Conservation (phyloP, 2,888 invertebrate species). For the Aporophyla nigra region DNA sequence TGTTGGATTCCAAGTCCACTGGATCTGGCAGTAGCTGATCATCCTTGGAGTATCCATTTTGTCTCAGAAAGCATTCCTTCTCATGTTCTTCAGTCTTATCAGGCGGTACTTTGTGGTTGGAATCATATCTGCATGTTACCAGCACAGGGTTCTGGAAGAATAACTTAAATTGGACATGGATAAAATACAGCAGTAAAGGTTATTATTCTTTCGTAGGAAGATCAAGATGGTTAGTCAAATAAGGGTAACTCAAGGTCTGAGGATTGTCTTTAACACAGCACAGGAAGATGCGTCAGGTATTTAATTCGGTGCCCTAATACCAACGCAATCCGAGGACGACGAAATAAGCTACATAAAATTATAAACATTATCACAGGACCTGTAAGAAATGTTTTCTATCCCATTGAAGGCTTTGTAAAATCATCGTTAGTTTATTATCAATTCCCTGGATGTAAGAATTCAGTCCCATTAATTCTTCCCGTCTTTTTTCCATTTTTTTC, state of each 20-base stretch:
- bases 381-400: conserved; percentile 77
- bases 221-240: background rate
- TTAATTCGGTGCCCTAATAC: background rate
- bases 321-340: background rate
- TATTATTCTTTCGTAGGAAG: background rate
- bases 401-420: conserved; percentile 86
- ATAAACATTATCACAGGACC: conserved; percentile 68
- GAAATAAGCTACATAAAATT: background rate
- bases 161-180: conserved; percentile 11
- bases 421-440: conserved; percentile 82
- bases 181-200: background rate
- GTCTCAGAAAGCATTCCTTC: conserved; percentile 73
- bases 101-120: conserved; percentile 76
- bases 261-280: too few species aligned
- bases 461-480: conserved; percentile 74
- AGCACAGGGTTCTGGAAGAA: conserved; percentile 72
- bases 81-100: conserved; percentile 76
- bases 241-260: background rate
- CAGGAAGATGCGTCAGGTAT: background rate
- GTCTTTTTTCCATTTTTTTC: conserved; percentile 74
- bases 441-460: conserved; percentile 74
- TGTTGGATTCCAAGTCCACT: conserved; percentile 69
- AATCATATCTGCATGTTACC: conserved; percentile 76
- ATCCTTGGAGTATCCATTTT: conserved; percentile 75
- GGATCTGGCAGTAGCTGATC: conserved; percentile 81